Evolutionary conservation across 2,113 vertebrate species (phyloP).

Genomic region (Xiphias gladius): DNA sequence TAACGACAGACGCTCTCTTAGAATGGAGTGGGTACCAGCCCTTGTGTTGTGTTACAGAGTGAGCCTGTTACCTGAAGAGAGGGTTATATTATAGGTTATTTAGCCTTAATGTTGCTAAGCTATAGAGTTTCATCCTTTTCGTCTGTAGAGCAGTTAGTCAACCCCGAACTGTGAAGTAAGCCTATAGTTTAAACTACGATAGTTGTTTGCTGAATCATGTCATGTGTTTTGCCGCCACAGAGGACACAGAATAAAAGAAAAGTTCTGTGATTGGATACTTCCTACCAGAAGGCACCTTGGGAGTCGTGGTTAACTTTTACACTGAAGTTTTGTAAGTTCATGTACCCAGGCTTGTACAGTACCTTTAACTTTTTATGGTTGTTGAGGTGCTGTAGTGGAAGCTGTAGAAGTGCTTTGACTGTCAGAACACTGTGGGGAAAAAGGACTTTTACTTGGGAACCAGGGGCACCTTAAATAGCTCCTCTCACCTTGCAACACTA

Average conservation of each 20-base stretch:
- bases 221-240: background rate
- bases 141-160: background rate
- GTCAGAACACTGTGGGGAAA: background rate
- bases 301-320: background rate
- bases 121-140: background rate
- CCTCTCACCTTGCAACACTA: background rate
- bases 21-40: background rate
- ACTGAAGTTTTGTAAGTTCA: background rate
- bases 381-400: background rate
- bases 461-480: background rate
- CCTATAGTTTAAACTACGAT: background rate
- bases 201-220: background rate
- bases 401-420: background rate
- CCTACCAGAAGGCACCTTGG: background rate
- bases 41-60: background rate
- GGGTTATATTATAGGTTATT: background rate
- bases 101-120: background rate
- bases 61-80: background rate
- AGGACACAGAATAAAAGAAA: background rate
- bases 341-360: background rate
- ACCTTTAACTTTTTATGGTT: background rate
- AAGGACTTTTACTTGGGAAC: background rate
- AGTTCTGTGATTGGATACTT: background rate
- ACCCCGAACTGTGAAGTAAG: background rate
- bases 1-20: background rate